Conservation (phyloP, 2,113 vertebrate species). For the Zosterops lateralis region DNA sequence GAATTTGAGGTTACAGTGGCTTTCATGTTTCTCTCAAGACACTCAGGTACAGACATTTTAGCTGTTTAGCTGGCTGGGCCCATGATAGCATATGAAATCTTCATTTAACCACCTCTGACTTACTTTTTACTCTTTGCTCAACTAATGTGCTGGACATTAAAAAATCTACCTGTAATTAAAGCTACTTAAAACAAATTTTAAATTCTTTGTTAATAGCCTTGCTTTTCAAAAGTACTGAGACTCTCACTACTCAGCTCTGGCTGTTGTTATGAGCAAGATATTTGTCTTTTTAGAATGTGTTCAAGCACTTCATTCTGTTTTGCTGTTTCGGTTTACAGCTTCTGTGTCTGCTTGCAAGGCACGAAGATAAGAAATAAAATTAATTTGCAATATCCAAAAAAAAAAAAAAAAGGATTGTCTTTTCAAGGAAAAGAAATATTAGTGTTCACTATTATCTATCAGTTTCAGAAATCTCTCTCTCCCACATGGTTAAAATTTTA, state of each 20-base stretch:
- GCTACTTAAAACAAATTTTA: background rate
- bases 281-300: background rate
- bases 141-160: background rate
- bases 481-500: background rate
- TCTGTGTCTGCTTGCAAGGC: background rate
- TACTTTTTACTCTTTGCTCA: background rate
- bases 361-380: slow-evolving; percentile 9
- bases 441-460: background rate
- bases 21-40: background rate
- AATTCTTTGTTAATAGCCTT: background rate
- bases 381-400: background rate
- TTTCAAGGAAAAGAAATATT: background rate
- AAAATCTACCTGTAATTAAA: background rate
- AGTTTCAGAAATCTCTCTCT: background rate
- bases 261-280: background rate
- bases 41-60: background rate
- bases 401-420: background rate
- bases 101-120: background rate
- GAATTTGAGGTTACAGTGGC: background rate
- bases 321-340: background rate
- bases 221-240: background rate
- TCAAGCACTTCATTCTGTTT: background rate
- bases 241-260: background rate
- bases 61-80: background rate
- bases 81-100: background rate